Evolutionary conservation across 2,888 invertebrate genomes (phyloP), one percentile per base, ranked within the genome.

Genomic region (Cephus rjabovi): DNA sequence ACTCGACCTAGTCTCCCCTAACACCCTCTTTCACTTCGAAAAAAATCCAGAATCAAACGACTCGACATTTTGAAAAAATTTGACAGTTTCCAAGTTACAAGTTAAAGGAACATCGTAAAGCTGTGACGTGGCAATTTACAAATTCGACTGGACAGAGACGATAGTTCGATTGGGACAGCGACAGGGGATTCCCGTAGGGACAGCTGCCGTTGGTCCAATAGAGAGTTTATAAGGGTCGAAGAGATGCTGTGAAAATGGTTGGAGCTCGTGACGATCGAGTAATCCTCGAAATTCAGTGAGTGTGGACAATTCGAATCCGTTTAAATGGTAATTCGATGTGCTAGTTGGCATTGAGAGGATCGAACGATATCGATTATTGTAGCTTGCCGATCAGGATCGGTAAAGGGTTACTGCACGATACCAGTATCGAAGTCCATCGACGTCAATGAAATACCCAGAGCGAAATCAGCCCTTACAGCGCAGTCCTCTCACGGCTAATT

Each of bases 251-350:
- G 56, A 56, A 56, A 56, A 23, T 23, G 23, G 40, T 40, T 9
- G 6, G 6, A 40, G 15, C 4, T 1, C 15, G 40, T 56, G 56
- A 56, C 56, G 71, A 71, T 12, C 71, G 71, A 31, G 71, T 71
- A 71, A 71, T 71, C 71, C 71, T 34, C 71, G 71, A 71, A 71
- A 71, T 34, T 33, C 74, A 30, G 74, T 35, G 74, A 74, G 37
- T 33, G 74, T 68, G 76, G 74, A 73, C 79, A 74, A 75, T 82
- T 81, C 79, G 79, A 83, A 84, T 83, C 83, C 82, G 81, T 84
- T 84, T 83, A 84, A 84, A 84, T 80, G 83, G 81, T 82, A 83
- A 84, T 84, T 84, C 81, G 79, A 73, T 83, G 81, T 83, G 82
- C 81, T 81, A 81, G 81, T 81, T 76, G 73, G 73, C 35, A 74